A percentile compares a stretch with the other conserved stretches of the same genome.
Evolutionary conservation across 2,888 invertebrate species (phyloP).

Genomic region (Acleris cristana): DNA sequence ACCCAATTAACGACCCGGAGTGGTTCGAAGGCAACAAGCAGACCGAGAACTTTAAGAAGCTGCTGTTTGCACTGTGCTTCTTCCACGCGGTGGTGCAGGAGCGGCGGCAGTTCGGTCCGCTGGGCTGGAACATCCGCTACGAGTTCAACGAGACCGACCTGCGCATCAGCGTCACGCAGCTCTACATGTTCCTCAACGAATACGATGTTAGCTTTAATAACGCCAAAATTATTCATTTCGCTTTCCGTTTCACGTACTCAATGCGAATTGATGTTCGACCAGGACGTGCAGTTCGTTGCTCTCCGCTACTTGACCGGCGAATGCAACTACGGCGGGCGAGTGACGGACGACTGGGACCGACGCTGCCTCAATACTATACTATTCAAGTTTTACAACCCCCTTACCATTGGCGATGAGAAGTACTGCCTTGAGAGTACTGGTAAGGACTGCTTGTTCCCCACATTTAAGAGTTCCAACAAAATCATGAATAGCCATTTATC

Average conservation of each 20-base stretch:
- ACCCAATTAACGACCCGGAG: constrained; percentile 93
- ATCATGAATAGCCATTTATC: neutral
- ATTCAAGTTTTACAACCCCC: constrained; percentile 89
- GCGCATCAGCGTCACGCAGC: constrained; percentile 93
- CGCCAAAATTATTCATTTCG: constrained; percentile 11
- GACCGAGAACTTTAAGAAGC: constrained; percentile 89
- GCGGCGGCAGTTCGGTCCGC: constrained; percentile 94
- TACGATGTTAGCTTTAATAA: constrained; percentile 82
- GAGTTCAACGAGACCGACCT: constrained; percentile 98
- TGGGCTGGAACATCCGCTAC: constrained; percentile 98
- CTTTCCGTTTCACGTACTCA: neutral
- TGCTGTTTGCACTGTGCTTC: constrained; percentile 95
- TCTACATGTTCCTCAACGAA: constrained; percentile 93
- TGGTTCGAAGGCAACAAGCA: constrained; percentile 95
- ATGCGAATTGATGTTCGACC: neutral
- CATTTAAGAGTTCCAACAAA: neutral
- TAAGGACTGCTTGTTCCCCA: constrained; percentile 46
- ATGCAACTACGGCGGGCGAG: constrained; percentile 98
- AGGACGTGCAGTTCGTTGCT: constrained; percentile 93
- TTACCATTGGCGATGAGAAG: constrained; percentile 85
- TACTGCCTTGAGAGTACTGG: constrained; percentile 88
- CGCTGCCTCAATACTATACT: constrained; percentile 93
- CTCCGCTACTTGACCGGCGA: constrained; percentile 96
- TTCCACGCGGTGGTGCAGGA: constrained; percentile 97
- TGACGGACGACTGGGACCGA: constrained; percentile 98